Evolutionary conservation across 2,888 invertebrate species (phyloP).

Genomic region (Petrolisthes manimaculis): DNA sequence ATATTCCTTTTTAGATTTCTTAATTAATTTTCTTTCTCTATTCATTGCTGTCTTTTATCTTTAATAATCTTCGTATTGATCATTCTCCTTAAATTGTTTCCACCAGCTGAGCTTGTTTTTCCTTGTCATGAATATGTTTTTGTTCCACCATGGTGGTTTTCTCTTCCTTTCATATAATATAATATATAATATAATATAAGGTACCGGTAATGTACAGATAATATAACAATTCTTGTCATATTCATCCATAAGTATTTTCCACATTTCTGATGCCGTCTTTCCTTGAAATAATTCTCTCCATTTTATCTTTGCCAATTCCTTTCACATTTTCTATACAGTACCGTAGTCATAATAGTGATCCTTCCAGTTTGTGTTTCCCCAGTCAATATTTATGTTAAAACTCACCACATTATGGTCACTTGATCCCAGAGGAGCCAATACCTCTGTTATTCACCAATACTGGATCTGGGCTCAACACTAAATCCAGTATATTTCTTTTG

Average conservation of each 20-base stretch:
- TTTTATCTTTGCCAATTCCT: neutral
- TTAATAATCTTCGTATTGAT: neutral
- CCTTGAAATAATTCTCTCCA: neutral
- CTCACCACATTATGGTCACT: neutral
- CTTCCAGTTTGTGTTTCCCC: neutral
- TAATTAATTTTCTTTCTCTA: too few species aligned
- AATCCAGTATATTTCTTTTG: neutral
- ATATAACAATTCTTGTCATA: too few species aligned
- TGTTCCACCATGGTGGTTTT: slow-evolving; percentile 15
- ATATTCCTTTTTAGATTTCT: too few species aligned
- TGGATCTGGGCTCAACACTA: neutral
- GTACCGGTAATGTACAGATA: too few species aligned
- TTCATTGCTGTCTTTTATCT: too few species aligned
- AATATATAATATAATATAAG: too few species aligned
- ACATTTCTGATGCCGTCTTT: too few species aligned
- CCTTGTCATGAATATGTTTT: neutral
- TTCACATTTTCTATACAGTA: neutral
- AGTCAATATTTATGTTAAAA: neutral
- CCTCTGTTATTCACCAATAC: neutral
- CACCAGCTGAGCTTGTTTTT: neutral
- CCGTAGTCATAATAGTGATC: neutral
- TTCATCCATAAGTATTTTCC: too few species aligned
- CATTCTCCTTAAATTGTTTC: slow-evolving; percentile 7
- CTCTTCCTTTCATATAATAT: neutral
- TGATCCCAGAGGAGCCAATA: neutral